Evolutionary conservation across 2,888 invertebrate genomes (phyloP), one percentile per base, ranked within the genome.

Genomic region (Apotomis turbidana): DNA sequence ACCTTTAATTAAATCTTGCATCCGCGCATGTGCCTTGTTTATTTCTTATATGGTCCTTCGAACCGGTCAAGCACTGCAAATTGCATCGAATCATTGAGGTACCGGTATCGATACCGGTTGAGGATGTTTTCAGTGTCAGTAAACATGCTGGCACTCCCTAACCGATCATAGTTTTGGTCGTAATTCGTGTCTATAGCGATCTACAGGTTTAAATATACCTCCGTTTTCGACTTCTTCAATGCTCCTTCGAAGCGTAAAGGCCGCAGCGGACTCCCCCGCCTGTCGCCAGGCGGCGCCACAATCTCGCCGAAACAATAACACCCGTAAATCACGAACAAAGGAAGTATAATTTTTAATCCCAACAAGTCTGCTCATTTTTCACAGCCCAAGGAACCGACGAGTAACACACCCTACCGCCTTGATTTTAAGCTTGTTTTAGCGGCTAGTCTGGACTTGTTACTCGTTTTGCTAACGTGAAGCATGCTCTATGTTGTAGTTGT

Each of bases 291-390:
- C 59, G 51, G 59, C 66, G 63, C 70, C 58, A 54, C 70, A 69
- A 69, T 64, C 69, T 57, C 59, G 51, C 36, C 70, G 63, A 72
- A 63, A 68, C 72, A 72, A 72, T 68, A 72, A 59, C 68, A 63
- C 59, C 52, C 68, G 71, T 73, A 70, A 68, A 68, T 76, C 73
- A 57, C 60, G 73, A 71, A 84, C 88, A 88, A 90, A 88, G 84
- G 74, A 80, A 81, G 85, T 82, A 86, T 90, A 88, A 90, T 91
- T 91, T 92, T 92, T 91, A 91, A 91, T 91, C 91, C 85, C 87
- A 81, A 87, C 85, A 81, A 81, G 89, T 86, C 88, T 89, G 91
- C 86, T 92, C 91, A 90, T 91, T 92, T 92, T 90, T 91, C 90
- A 89, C 49, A 15, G 51, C 15, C 59, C 49, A 49, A 27, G 49